Evolutionary conservation across 1,140 invertebrate species (phyloP).

Genomic region (Saxidomus purpurata): DNA sequence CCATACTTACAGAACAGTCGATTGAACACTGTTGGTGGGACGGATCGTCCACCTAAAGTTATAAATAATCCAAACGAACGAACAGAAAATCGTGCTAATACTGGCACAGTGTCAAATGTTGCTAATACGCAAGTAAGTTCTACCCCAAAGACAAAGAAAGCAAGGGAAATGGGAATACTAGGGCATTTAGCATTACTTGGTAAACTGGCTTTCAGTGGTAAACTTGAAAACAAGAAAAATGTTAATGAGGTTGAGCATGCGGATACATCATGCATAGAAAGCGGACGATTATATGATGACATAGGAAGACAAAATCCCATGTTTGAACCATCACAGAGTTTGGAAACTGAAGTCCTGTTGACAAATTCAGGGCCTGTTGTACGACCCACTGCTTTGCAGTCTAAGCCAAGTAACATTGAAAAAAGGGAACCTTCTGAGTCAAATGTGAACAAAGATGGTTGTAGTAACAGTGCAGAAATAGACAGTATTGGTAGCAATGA

Average conservation of each 20-base stretch:
- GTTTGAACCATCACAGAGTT: slow-evolving; percentile 57
- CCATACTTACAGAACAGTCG: slow-evolving; percentile 92
- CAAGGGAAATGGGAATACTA: slow-evolving; percentile 56
- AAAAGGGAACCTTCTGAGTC: not conserved
- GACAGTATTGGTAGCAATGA: slow-evolving; percentile 42
- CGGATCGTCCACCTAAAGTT: slow-evolving; percentile 55
- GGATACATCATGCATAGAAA: slow-evolving; percentile 74
- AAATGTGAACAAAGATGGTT: not conserved
- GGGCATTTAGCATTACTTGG: slow-evolving; percentile 60
- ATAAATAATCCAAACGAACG: slow-evolving; percentile 55
- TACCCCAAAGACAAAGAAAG: slow-evolving; percentile 36
- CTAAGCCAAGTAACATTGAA: slow-evolving; percentile 13
- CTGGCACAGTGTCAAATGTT: not conserved
- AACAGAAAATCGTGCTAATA: slow-evolving; percentile 17
- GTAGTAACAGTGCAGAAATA: slow-evolving; percentile 12
- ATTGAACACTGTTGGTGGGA: slow-evolving; percentile 69
- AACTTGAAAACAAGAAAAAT: slow-evolving; percentile 47
- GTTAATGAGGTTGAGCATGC: slow-evolving; percentile 27
- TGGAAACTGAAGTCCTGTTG: slow-evolving; percentile 62
- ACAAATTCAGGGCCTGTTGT: slow-evolving; percentile 62
- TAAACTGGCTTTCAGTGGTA: slow-evolving; percentile 52
- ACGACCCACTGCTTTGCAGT: slow-evolving; percentile 26
- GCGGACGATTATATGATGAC: slow-evolving; percentile 67
- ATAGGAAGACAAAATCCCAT: slow-evolving; percentile 66
- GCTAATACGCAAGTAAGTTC: slow-evolving; percentile 19